phyloP scores from a whole-genome alignment of 1,140 invertebrate genomes.

The Drosophila burlai region DNA sequence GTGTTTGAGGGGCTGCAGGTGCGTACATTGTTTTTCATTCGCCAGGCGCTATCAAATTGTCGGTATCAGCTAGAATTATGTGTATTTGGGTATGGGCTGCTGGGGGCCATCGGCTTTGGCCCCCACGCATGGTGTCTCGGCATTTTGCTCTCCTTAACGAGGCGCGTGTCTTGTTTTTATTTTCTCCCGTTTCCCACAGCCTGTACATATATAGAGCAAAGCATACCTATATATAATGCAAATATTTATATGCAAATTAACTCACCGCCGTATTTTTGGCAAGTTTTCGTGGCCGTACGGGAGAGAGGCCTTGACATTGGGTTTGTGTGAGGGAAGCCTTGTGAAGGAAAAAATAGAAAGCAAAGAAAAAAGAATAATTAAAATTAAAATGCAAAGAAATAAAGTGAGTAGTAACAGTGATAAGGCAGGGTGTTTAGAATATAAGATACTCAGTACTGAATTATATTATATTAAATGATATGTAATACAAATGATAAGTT shows the following conservation, averaged over 20 bases:
- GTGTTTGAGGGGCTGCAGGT: slow-evolving; percentile 18
- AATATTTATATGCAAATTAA: slow-evolving; percentile 52
- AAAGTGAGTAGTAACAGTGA: slow-evolving; percentile 1
- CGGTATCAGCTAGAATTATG: slow-evolving; percentile 36
- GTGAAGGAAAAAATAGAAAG: not conserved
- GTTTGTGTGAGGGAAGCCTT: slow-evolving; percentile 40
- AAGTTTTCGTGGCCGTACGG: slow-evolving; percentile 11
- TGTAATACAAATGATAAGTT: no score
- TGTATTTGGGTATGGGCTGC: slow-evolving; percentile 15
- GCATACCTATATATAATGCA: slow-evolving; percentile 21
- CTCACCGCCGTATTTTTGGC: slow-evolving; percentile 37
- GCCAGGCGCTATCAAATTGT: slow-evolving; percentile 31
- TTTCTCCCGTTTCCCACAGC: slow-evolving; percentile 5
- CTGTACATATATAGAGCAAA: slow-evolving; percentile 17
- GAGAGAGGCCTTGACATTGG: slow-evolving; percentile 65
- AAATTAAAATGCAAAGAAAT: slow-evolving; percentile 10
- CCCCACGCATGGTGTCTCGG: slow-evolving; percentile 2
- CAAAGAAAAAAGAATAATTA: slow-evolving; percentile 23
- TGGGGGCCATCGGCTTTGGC: slow-evolving; percentile 37
- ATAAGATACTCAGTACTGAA: no score
- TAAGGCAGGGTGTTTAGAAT: not conserved
- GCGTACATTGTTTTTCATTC: slow-evolving; percentile 30
- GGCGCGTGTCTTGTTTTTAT: slow-evolving; percentile 36
- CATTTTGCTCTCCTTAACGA: slow-evolving; percentile 10
- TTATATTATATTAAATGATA: no score